Base-by-base conservation (phyloP, 2,797 vertebrate genomes). In the Hafferia zeledoni region DNA sequence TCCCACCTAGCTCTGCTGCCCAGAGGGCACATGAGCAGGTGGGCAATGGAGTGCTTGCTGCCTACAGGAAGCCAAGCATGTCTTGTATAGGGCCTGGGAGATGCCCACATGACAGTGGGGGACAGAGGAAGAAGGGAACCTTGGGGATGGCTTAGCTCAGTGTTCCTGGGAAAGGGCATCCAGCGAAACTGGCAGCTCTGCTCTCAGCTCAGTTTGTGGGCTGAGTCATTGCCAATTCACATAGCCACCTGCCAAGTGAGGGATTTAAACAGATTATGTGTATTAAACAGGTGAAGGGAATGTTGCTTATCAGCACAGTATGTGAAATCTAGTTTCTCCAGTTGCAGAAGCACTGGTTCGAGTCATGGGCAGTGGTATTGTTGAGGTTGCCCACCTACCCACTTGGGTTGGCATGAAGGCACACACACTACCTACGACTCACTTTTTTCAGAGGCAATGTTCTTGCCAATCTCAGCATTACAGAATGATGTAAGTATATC, bases 401-500 rank as follows among this genome's bases (percentile, higher is more conserved):
- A 4, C 76, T 16, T 4, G 39, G 11, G 22, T 3, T 59, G 80
- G 83, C 72, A 43, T 0, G 0, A 28, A 46, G 61, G 53, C 1
- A 2, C 11, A 49, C 33, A 19, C 0, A 2, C 69, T 30, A 23
- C 55, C 59, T 50, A 2, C 13, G 2, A 2, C 46, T 90, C 24
- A 2, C 49, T 94, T 65, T 64, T 46, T 43, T 68, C 72, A 71
- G 83, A 77, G 80, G 61, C 7, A 9, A 46, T 31, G 59, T 76
- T 94, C 90, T 83, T 92, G 83, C 74, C 86, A 84, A 76, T 79
- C 65, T 84, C 77, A 76, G 83, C 74, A 89, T 69, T 44, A 28
- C 6, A 56, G 76, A 43, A 44, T 93, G 84, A 93, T 94, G 86
- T 83, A 83, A 95, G 64, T 16, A 20, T 30, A 72, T 83, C 46